phyloP scores from a whole-genome alignment of 35 echinoderm and acorn worm species.

The Heliocidaris erythrogramma region DNA sequence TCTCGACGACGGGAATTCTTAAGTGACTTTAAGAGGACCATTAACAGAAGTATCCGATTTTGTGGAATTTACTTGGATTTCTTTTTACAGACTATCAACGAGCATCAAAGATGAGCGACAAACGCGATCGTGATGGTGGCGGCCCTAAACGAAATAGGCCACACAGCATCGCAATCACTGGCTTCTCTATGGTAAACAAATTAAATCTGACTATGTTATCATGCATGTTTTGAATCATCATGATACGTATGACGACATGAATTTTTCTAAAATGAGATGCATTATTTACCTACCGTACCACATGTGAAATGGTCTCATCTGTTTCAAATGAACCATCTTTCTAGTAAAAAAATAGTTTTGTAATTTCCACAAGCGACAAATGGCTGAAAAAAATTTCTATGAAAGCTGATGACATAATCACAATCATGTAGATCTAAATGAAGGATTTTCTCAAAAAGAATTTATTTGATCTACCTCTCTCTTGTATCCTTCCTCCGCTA shows the following conservation, averaged over 20 bases:
- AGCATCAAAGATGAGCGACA: not conserved
- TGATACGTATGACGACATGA: not conserved
- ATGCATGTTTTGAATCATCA: not conserved
- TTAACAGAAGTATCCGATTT: not conserved
- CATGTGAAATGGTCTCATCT: no score
- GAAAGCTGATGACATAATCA: no score
- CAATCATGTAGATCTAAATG: no score
- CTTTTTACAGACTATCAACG: not conserved
- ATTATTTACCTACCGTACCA: no score
- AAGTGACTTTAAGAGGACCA: not conserved
- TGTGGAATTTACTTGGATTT: not conserved
- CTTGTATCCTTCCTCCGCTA: no score
- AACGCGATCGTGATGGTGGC: not conserved
- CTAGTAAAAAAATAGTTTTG: no score
- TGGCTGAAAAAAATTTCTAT: no score
- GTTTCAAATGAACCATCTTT: no score
- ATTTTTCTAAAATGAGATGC: no score
- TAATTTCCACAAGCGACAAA: no score
- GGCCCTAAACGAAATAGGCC: not conserved
- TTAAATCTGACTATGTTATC: not conserved
- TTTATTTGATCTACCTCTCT: no score
- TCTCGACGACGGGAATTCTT: not conserved
- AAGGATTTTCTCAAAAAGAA: no score
- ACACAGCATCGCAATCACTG: not conserved
- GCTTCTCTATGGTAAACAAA: conserved; percentile 10